phyloP scores from a whole-genome alignment of 1,140 invertebrate genomes.

The Muscidifurax raptorellus region DNA sequence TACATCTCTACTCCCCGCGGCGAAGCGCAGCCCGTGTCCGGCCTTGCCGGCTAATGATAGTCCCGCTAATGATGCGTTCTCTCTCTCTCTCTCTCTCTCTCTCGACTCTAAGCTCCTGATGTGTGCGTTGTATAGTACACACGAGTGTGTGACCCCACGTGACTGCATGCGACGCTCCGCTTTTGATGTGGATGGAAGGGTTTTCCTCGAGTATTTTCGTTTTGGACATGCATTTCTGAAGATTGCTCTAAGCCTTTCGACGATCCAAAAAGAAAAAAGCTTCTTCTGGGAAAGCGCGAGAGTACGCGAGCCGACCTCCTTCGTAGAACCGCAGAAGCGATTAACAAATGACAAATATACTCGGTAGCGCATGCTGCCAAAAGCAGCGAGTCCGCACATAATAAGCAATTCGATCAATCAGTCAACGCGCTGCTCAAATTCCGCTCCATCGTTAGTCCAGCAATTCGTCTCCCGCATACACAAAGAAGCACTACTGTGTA shows the following conservation, averaged over 20 bases:
- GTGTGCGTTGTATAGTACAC: not conserved
- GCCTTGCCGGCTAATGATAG: slow-evolving; percentile 75
- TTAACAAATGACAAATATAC: too few species aligned
- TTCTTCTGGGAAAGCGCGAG: too few species aligned
- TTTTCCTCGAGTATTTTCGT: too few species aligned
- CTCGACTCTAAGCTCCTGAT: too few species aligned
- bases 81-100: slow-evolving; percentile 36
- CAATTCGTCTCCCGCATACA: not conserved
- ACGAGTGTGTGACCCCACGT: not conserved
- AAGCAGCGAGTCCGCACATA: too few species aligned
- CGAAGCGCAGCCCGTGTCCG: slow-evolving; percentile 52
- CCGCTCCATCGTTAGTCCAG: not conserved
- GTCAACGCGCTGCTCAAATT: too few species aligned
- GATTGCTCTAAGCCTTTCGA: not conserved
- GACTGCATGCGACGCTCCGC: not conserved
- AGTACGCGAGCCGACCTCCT: too few species aligned
- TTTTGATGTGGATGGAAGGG: too few species aligned
- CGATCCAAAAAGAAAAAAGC: too few species aligned
- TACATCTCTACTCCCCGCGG: not conserved
- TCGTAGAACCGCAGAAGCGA: too few species aligned
- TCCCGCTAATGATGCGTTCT: slow-evolving; percentile 74
- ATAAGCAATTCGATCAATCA: too few species aligned
- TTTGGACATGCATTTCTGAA: not conserved
- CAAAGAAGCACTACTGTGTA: not conserved
- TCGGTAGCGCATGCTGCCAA: too few species aligned